Percentiles rank a stretch among this genome's conserved stretches.
phyloP scores from a whole-genome alignment of 2,797 vertebrate genomes.

The Vultur gryphus region DNA sequence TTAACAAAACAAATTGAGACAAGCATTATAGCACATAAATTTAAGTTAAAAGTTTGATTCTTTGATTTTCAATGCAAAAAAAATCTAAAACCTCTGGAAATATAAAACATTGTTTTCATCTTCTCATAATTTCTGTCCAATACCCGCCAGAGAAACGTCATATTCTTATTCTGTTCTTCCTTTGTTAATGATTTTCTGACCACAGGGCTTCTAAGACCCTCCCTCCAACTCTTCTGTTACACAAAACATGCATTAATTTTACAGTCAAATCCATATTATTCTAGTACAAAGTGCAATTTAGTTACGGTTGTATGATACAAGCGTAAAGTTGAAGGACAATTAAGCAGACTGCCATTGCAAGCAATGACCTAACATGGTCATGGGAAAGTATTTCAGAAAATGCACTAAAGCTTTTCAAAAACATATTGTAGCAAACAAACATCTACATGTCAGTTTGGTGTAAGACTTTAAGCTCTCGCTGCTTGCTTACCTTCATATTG shows the following conservation, averaged over 20 bases:
- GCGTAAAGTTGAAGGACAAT: background rate
- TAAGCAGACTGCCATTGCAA: background rate
- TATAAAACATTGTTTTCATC: background rate
- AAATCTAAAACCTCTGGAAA: background rate
- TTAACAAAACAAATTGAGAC: background rate
- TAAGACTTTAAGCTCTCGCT: background rate
- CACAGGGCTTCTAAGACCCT: background rate
- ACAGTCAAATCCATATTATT: background rate
- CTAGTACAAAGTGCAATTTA: background rate
- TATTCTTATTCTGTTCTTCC: background rate
- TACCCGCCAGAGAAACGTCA: background rate
- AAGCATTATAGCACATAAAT: background rate
- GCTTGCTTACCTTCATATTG: background rate
- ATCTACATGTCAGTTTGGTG: background rate
- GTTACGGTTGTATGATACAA: background rate
- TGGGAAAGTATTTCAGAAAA: background rate
- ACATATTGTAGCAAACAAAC: background rate
- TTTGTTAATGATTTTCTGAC: background rate
- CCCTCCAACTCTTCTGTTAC: background rate
- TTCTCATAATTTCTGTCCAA: background rate
- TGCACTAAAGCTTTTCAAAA: background rate
- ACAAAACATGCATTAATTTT: background rate
- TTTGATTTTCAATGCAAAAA: background rate
- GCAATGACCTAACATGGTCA: fast-evolving
- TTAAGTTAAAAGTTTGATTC: background rate